Conservation (phyloP, 2,113 vertebrate species). For the Sinocyclocheilus anophthalmus region DNA sequence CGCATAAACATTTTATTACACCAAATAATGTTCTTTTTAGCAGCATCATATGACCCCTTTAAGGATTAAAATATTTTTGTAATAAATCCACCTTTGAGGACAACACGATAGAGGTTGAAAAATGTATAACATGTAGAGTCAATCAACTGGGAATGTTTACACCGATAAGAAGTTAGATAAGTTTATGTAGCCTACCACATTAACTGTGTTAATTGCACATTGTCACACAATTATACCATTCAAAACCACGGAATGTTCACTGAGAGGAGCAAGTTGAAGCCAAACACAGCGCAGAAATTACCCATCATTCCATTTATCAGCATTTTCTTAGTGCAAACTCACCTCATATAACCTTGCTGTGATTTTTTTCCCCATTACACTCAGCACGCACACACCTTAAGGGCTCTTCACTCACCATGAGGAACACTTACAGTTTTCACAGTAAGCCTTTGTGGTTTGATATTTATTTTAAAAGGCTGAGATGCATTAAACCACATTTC, state of each 20-base stretch:
- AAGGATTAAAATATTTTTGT: not conserved
- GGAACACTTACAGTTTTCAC: not conserved
- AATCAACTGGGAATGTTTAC: not conserved
- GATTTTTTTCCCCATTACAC: not conserved
- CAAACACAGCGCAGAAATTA: not conserved
- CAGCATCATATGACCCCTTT: too few species aligned
- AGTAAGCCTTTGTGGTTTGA: slow-evolving; percentile 14
- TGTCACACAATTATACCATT: not conserved
- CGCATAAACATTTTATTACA: too few species aligned
- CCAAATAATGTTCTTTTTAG: too few species aligned
- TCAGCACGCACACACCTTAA: not conserved
- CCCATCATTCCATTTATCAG: slow-evolving; percentile 5
- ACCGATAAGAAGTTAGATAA: not conserved
- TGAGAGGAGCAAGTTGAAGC: not conserved
- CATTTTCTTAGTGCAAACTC: not conserved
- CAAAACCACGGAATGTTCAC: not conserved
- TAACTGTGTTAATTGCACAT: not conserved
- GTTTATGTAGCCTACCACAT: not conserved
- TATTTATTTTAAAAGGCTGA: not conserved
- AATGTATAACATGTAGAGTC: not conserved
- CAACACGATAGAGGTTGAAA: not conserved
- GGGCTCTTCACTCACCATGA: slow-evolving; percentile 27
- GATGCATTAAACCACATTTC: not conserved
- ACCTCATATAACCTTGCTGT: not conserved
- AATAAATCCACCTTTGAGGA: not conserved